Evolutionary conservation across 2,797 vertebrate genomes (phyloP).

Genomic region (Oceanodroma leucorhoa): DNA sequence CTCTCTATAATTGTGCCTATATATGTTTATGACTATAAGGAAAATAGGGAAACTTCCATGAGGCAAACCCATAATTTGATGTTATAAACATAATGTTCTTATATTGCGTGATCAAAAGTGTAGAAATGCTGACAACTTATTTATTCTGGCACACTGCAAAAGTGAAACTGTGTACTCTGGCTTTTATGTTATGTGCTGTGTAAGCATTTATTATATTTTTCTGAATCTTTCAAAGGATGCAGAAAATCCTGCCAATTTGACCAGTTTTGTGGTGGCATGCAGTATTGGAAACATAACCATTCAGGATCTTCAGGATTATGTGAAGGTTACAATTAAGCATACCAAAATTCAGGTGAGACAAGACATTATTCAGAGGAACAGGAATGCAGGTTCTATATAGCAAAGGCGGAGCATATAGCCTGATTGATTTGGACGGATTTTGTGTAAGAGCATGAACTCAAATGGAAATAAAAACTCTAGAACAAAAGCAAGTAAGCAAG

Average conservation of each 20-base stretch:
- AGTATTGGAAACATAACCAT: slow-evolving; percentile 90
- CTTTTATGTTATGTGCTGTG: not conserved
- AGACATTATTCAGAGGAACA: not conserved
- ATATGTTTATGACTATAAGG: slow-evolving; percentile 42
- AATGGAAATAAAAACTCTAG: not conserved
- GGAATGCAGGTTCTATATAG: not conserved
- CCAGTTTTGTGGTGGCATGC: slow-evolving; percentile 95
- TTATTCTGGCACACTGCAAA: slow-evolving; percentile 44
- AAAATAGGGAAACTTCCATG: slow-evolving; percentile 41
- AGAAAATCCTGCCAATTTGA: slow-evolving; percentile 71
- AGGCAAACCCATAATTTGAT: slow-evolving; percentile 46
- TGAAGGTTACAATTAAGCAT: slow-evolving; percentile 87
- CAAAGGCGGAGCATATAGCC: not conserved
- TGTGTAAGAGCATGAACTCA: not conserved
- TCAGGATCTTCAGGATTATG: slow-evolving; percentile 81
- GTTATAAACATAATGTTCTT: slow-evolving; percentile 67
- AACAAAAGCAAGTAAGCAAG: not conserved
- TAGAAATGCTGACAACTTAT: slow-evolving; percentile 64
- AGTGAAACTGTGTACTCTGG: slow-evolving; percentile 28
- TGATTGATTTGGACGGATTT: not conserved
- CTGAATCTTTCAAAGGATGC: slow-evolving; percentile 69
- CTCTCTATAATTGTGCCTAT: not conserved
- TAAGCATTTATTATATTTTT: slow-evolving; percentile 32
- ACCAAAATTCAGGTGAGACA: slow-evolving; percentile 79
- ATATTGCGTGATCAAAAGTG: slow-evolving; percentile 49